These are phyloP conservation scores for Drosophila aff. DNA, from an alignment of 1,140 invertebrate species.

Conservation along the genomic window DNA sequence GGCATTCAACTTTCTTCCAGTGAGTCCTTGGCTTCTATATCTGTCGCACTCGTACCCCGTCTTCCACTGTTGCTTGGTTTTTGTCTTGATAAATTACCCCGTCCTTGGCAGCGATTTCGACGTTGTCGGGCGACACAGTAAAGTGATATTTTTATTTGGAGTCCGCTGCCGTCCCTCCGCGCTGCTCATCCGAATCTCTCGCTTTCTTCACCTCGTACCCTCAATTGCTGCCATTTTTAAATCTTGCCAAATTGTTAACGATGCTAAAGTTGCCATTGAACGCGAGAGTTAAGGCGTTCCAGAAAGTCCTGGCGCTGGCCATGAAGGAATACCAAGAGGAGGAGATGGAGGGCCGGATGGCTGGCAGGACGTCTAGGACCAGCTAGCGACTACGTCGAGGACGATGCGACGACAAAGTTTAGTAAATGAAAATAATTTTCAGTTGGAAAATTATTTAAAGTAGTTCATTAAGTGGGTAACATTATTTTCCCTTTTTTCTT, in stretches of 20 bases:
- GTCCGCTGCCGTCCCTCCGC: slow-evolving; percentile 4
- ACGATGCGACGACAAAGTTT: slow-evolving; percentile 61
- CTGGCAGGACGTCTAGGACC: neutral
- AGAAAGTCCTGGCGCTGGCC: slow-evolving; percentile 31
- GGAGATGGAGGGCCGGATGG: neutral
- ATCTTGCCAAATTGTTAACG: slow-evolving; percentile 83
- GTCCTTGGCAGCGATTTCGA: slow-evolving; percentile 74
- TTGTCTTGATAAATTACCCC: slow-evolving; percentile 83
- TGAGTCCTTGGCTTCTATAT: slow-evolving; percentile 29
- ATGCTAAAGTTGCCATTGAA: slow-evolving; percentile 77
- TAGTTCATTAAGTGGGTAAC: slow-evolving; percentile 77
- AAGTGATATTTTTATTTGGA: slow-evolving; percentile 82
- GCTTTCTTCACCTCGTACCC: slow-evolving; percentile 29
- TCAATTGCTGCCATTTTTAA: slow-evolving; percentile 72
- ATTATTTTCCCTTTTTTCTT: slow-evolving; percentile 18
- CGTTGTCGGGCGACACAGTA: slow-evolving; percentile 72
- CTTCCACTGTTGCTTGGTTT: slow-evolving; percentile 54
- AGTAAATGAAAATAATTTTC: slow-evolving; percentile 82
- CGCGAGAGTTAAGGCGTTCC: slow-evolving; percentile 49
- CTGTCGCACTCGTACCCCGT: slow-evolving; percentile 26
- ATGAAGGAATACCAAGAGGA: neutral
- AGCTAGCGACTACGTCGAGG: slow-evolving; percentile 1
- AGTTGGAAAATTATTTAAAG: slow-evolving; percentile 80
- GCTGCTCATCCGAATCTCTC: slow-evolving; percentile 5
- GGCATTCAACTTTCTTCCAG: slow-evolving; percentile 13